Percentiles rank a stretch among this genome's conserved stretches.
Conservation (phyloP, 1,140 invertebrate species). For the Chironomus striatipennis region DNA sequence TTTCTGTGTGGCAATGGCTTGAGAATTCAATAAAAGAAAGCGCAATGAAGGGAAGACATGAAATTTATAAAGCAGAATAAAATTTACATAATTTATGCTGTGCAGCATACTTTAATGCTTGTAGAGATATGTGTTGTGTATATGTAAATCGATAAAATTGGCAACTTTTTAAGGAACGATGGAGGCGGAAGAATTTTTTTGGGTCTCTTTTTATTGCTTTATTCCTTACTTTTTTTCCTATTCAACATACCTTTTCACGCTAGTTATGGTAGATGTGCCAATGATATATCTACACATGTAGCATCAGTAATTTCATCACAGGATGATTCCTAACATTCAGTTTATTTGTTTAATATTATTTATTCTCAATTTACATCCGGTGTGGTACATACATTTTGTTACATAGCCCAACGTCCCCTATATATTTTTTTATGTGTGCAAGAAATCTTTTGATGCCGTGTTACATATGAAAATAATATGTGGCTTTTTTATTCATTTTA, state of each 20-base stretch:
- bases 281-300: not conserved
- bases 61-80: conserved; percentile 7
- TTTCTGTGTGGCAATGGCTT: not conserved
- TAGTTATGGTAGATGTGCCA: not conserved
- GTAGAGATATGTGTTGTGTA: not conserved
- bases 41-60: not conserved
- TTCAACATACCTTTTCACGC: not conserved
- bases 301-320: conserved; percentile 2
- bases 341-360: conserved; percentile 24
- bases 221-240: not conserved
- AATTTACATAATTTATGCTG: conserved; percentile 17
- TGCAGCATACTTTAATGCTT: not conserved
- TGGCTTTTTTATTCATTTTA: conserved; percentile 4
- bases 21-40: conserved; percentile 18
- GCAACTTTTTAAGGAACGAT: not conserved
- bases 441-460: not conserved
- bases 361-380: not conserved
- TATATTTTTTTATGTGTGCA: too few relatives aligned
- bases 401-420: not conserved
- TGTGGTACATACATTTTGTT: not conserved
- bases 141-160: conserved; percentile 12
- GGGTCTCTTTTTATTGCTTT: not conserved
- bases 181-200: not conserved
- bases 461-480: conserved; percentile 20
- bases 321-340: not conserved